phyloP scores from a whole-genome alignment of 2,888 invertebrate species.

The Scrobipalpa costella region DNA sequence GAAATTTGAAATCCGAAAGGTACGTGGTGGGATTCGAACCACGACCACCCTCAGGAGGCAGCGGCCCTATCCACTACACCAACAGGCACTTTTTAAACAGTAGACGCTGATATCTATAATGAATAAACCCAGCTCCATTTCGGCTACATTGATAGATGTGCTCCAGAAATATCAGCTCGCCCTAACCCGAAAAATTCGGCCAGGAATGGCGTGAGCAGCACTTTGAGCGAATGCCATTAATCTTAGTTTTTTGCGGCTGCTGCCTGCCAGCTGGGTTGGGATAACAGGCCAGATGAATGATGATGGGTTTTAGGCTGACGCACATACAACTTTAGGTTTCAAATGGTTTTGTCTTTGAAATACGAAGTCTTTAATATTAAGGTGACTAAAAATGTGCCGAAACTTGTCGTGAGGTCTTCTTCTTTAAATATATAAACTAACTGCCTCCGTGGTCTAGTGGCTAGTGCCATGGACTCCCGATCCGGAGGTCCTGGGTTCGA shows the following conservation, averaged over 20 bases:
- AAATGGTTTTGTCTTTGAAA: not conserved
- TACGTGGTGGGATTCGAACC: no score
- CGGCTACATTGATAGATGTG: conserved; percentile 2
- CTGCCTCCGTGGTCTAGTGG: no score
- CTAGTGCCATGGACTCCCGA: no score
- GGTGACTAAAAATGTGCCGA: no score
- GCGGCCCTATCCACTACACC: no score
- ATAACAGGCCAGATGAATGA: conserved; percentile 13
- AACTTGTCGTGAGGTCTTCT: no score
- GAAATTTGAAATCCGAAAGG: no score
- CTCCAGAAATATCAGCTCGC: conserved; percentile 34
- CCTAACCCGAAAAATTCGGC: conserved; percentile 30
- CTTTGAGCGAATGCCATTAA: conserved; percentile 37
- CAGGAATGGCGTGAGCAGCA: conserved; percentile 37
- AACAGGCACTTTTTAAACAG: no score
- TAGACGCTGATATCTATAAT: not conserved
- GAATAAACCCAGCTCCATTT: not conserved
- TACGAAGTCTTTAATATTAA: no score
- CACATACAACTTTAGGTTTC: not conserved
- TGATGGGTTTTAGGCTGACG: not conserved
- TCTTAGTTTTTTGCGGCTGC: conserved; percentile 29
- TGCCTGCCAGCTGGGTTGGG: not conserved
- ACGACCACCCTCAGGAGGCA: no score
- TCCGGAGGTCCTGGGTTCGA: no score
- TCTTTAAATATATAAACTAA: no score